Evolutionary conservation across 2,888 invertebrate genomes (phyloP), one percentile per base, ranked within the genome.

Genomic region (Uropetala carovei): DNA sequence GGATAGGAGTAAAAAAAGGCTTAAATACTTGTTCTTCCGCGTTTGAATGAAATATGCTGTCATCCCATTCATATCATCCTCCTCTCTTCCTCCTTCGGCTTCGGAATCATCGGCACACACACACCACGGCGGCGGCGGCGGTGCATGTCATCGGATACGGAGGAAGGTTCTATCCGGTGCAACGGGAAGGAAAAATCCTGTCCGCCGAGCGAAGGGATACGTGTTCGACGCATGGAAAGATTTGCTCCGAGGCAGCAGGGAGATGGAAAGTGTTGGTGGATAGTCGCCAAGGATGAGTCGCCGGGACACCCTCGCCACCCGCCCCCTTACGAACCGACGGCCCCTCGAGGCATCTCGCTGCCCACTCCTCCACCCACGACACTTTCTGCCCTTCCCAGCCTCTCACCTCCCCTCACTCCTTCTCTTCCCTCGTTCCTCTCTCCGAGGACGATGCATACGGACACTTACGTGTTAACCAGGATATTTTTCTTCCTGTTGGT

Each of bases 1-100:
- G 64, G 64, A 43, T 43, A 64, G 43, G 56, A 64, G 60, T 5
- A 59, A 27, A 58, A 85, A 43, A 68, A 89, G 64, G 89, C 89
- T 60, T 89, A 18, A 11, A 64, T 89, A 56, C 64, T 27, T 89
- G 60, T 64, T 89, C 89, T 89, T 89, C 89, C 89, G 64, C 13
- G 64, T 89, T 89, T 43, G 43, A 64, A 89, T 89, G 64, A 89
- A 30, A 43, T 43, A 30, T 16, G 59, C 86, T 27, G 86, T 86
- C 86, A 60, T 86, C 60, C 13, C 86, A 60, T 86, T 86, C 86
- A 60, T 59, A 60, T 86, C 86, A 30, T 59, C 57, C 86, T 27
- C 60, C 60, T 30, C 60, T 30, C 30, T 30, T 30, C 59, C 27
- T 60, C 86, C 60, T 14, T 27, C 82, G 22, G 22, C 5, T 59